These are phyloP conservation scores for Coendou prehensilis DNA, from an alignment of 2,797 vertebrate genomes.

Conservation along the genomic window DNA sequence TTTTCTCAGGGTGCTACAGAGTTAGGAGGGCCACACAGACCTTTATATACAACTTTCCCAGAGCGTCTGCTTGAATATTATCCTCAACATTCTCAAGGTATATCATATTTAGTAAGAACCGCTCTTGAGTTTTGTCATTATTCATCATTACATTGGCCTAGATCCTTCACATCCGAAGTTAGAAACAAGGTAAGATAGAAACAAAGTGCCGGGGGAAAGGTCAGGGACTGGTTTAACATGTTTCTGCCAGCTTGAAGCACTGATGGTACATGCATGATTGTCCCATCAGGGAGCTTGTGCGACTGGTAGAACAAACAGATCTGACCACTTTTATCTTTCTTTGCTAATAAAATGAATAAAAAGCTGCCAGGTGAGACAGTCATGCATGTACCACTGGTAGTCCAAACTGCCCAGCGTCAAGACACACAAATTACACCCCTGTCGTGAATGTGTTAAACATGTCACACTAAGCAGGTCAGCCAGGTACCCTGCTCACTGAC, in stretches of 20 bases:
- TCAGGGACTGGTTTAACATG: background rate
- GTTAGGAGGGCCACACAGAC: background rate
- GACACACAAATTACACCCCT: background rate
- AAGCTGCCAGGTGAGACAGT: background rate
- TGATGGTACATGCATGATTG: background rate
- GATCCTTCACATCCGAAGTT: background rate
- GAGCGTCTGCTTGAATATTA: background rate
- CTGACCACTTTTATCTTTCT: background rate
- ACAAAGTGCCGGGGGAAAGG: background rate
- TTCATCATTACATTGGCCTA: background rate
- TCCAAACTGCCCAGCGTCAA: background rate
- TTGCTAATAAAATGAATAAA: background rate
- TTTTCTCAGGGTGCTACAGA: background rate
- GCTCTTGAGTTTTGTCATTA: background rate
- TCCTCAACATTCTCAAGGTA: background rate
- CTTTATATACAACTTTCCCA: background rate
- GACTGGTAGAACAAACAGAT: background rate
- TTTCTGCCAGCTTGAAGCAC: background rate
- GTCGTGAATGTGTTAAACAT: background rate
- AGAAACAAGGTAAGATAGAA: constrained; percentile 16
- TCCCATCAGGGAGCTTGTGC: background rate
- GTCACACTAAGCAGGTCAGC: background rate
- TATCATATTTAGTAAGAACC: background rate
- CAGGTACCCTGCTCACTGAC: background rate
- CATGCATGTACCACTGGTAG: background rate